phyloP scores from a whole-genome alignment of 1,140 invertebrate genomes.

The Cydia splendana region DNA sequence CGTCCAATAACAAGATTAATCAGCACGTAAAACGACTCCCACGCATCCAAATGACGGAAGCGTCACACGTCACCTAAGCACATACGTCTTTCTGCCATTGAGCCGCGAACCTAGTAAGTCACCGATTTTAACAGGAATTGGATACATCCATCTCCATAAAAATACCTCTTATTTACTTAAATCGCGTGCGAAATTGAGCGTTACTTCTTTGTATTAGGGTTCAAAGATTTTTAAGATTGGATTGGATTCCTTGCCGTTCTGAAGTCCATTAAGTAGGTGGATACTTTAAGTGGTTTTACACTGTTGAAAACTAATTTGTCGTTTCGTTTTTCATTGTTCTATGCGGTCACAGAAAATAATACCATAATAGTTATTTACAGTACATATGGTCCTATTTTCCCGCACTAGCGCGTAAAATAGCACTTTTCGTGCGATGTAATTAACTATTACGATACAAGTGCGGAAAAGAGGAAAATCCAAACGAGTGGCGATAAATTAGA shows the following conservation, averaged over 20 bases:
- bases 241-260: neutral
- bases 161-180: neutral
- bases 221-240: neutral
- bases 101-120: neutral
- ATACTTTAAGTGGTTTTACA: neutral
- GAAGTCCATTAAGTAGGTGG: neutral
- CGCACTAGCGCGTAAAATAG: too few species aligned
- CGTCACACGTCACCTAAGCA: neutral
- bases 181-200: neutral
- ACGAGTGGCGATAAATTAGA: too few species aligned
- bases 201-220: neutral
- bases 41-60: neutral
- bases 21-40: neutral
- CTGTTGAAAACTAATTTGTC: neutral
- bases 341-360: too few species aligned
- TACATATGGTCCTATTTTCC: too few species aligned
- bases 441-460: too few species aligned
- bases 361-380: too few species aligned
- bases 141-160: slow-evolving; percentile 5
- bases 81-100: neutral
- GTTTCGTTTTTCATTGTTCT: neutral
- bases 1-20: neutral
- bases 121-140: neutral
- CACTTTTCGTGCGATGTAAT: too few species aligned
- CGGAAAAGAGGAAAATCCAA: too few species aligned